A percentile compares a stretch with the other conserved stretches of the same genome.
Evolutionary conservation across 2,888 invertebrate species (phyloP).

Genomic region (Dasypogon diadema): DNA sequence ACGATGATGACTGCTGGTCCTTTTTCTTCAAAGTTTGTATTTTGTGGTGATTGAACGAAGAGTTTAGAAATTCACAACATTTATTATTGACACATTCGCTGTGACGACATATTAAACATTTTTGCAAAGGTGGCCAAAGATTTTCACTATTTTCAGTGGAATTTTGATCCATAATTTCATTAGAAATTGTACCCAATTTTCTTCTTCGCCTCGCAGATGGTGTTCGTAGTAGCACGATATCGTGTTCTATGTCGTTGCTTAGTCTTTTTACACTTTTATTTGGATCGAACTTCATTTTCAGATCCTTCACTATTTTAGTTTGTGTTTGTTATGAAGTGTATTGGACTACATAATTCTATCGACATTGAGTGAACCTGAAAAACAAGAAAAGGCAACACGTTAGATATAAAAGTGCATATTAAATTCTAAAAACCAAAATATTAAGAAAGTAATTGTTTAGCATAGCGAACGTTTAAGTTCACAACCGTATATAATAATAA

Average conservation of each 20-base stretch:
- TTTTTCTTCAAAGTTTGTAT: not conserved
- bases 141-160: conserved; percentile 13
- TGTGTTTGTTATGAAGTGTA: not conserved
- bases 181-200: not conserved
- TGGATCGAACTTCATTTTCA: conserved; percentile 20
- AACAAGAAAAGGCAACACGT: not conserved
- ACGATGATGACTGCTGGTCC: not conserved
- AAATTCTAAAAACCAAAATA: too few relatives aligned
- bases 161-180: not conserved
- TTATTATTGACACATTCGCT: conserved; percentile 30
- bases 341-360: not conserved
- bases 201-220: conserved; percentile 32
- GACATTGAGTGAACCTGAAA: not conserved
- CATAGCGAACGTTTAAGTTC: too few relatives aligned
- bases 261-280: conserved; percentile 29
- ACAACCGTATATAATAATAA: too few relatives aligned
- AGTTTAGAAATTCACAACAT: conserved; percentile 24
- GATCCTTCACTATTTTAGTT: not conserved
- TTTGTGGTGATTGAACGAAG: not conserved
- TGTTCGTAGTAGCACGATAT: not conserved
- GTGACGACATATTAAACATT: conserved; percentile 35
- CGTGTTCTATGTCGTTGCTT: conserved; percentile 14
- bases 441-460: too few relatives aligned
- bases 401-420: too few relatives aligned
- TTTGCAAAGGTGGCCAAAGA: conserved; percentile 24